Evolutionary conservation across 2,888 invertebrate species (phyloP).

Genomic region (Cephalotes varians): DNA sequence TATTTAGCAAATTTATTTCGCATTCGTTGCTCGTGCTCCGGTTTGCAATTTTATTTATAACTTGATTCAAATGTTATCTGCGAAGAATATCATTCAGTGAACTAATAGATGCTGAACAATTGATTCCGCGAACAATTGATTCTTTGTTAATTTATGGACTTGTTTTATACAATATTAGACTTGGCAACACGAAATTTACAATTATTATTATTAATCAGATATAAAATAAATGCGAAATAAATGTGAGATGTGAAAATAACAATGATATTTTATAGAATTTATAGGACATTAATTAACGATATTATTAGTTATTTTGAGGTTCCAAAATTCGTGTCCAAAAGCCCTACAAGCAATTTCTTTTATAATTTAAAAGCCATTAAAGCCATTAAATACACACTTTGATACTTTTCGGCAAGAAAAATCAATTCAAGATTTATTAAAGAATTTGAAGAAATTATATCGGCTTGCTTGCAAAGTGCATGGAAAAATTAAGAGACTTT

Average conservation of each 20-base stretch:
- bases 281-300: too few relatives aligned
- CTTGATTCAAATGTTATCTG: conserved; percentile 33
- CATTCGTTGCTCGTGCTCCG: conserved; percentile 15
- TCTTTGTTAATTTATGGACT: conserved; percentile 2
- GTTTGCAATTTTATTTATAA: conserved; percentile 42
- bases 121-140: conserved; percentile 12
- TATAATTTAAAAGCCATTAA: neutral
- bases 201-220: too few relatives aligned
- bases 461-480: neutral
- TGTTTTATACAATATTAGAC: neutral
- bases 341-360: neutral
- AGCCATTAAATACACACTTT: neutral
- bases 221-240: too few relatives aligned
- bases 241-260: neutral
- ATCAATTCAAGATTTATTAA: neutral
- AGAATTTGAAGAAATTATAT: conserved; percentile 1
- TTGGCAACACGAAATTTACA: neutral
- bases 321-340: neutral
- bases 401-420: neutral
- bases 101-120: neutral
- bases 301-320: neutral
- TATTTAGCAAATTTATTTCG: conserved; percentile 46
- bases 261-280: neutral
- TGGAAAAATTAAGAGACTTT: neutral
- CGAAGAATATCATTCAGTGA: conserved; percentile 9